Evolutionary conservation across 2,113 vertebrate species (phyloP).

Genomic region (Uria lomvia): DNA sequence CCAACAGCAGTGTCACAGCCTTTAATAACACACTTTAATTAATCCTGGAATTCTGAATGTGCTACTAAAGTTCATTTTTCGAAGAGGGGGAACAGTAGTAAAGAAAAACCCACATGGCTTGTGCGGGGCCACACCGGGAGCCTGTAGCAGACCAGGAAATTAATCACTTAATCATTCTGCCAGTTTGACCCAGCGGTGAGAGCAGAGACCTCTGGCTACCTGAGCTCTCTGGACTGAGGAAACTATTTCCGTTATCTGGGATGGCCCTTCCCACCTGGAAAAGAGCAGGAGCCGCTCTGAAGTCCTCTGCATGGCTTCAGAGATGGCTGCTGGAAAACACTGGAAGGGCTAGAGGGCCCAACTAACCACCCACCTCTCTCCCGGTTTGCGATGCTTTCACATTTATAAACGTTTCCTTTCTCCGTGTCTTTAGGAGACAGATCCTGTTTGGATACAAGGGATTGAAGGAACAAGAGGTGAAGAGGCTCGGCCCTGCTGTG

Average conservation of each 20-base stretch:
- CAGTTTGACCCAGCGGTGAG: neutral
- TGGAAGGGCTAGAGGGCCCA: fast-evolving
- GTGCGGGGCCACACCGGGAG: neutral
- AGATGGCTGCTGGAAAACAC: neutral
- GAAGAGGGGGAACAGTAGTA: neutral
- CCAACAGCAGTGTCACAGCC: neutral
- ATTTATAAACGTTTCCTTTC: neutral
- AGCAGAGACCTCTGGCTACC: neutral
- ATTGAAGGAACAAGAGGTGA: neutral
- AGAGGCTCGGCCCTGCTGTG: neutral
- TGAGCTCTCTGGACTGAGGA: neutral
- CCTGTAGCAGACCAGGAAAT: neutral
- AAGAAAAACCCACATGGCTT: neutral
- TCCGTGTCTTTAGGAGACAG: neutral
- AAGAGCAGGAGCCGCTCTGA: neutral
- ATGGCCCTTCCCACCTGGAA: neutral
- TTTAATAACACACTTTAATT: slow-evolving; percentile 37
- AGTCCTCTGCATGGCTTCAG: neutral
- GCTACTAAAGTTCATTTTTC: slow-evolving; percentile 13
- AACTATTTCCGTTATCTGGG: neutral
- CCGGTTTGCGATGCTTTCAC: neutral
- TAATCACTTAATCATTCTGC: slow-evolving; percentile 24
- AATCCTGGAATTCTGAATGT: slow-evolving; percentile 1
- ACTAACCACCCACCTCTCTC: neutral
- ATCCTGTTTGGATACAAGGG: neutral